Evolutionary conservation across 2,797 vertebrate genomes (phyloP).

Genomic region (Centroberyx gerrardi): DNA sequence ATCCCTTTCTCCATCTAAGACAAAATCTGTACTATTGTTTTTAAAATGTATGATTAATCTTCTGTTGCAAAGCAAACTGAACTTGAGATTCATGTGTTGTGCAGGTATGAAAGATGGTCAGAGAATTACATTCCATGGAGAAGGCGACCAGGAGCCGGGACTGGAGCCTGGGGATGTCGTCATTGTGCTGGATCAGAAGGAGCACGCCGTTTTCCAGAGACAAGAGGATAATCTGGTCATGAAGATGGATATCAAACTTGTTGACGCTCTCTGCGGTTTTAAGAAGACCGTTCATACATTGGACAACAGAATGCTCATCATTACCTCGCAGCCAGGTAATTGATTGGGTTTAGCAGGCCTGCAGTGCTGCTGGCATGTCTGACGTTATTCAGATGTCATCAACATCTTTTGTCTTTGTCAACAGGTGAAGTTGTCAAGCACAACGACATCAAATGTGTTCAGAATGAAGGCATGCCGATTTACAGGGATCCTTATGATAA

Average conservation of each 20-base stretch:
- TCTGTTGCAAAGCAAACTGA: not conserved
- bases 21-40: not conserved
- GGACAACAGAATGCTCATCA: slow-evolving; percentile 90
- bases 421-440: slow-evolving; percentile 94
- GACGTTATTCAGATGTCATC: not conserved
- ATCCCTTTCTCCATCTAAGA: not conserved
- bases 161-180: slow-evolving; percentile 95
- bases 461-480: slow-evolving; percentile 94
- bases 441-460: slow-evolving; percentile 88
- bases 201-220: slow-evolving; percentile 91
- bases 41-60: not conserved
- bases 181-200: slow-evolving; percentile 95
- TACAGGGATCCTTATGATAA: slow-evolving; percentile 91
- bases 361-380: not conserved
- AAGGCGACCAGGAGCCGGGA: slow-evolving; percentile 97
- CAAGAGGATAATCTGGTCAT: slow-evolving; percentile 89
- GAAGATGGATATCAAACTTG: slow-evolving; percentile 93
- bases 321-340: slow-evolving; percentile 90
- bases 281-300: slow-evolving; percentile 90
- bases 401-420: slow-evolving; percentile 12
- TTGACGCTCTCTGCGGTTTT: slow-evolving; percentile 95
- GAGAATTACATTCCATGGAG: slow-evolving; percentile 94
- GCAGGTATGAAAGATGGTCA: slow-evolving; percentile 98
- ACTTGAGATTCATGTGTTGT: not conserved
- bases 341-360: not conserved